phyloP scores from a whole-genome alignment of 2,113 vertebrate genomes.

The Clarias gariepinus region DNA sequence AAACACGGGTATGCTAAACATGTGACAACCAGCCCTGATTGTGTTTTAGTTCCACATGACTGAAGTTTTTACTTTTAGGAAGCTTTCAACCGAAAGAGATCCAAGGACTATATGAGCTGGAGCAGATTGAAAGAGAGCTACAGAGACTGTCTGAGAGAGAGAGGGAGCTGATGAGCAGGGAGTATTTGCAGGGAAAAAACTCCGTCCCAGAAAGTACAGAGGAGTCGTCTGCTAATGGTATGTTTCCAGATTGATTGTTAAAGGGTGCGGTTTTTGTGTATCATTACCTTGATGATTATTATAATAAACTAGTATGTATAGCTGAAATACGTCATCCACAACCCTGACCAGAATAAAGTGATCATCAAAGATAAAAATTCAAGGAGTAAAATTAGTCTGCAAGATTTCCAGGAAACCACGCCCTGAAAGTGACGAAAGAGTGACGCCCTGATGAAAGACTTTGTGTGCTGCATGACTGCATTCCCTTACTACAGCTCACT shows the following conservation, averaged over 20 bases:
- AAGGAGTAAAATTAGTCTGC: neutral
- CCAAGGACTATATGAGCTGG: constrained; percentile 29
- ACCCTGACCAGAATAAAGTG: neutral
- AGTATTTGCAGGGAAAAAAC: neutral
- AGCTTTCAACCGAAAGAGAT: neutral
- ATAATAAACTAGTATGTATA: neutral
- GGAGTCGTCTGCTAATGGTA: constrained; percentile 20
- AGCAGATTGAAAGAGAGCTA: constrained; percentile 55
- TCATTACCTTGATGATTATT: neutral
- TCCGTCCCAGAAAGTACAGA: neutral
- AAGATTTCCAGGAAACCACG: neutral
- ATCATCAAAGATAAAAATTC: neutral
- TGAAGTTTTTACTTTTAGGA: neutral
- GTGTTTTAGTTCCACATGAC: constrained; percentile 10
- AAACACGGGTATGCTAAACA: neutral
- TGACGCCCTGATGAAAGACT: neutral
- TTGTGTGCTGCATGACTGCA: neutral
- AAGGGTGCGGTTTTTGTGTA: neutral
- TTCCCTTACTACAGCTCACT: neutral
- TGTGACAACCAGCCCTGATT: neutral
- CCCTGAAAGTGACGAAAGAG: neutral
- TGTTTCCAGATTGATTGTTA: neutral
- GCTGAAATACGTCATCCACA: neutral
- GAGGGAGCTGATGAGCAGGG: constrained; percentile 37
- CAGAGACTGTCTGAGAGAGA: constrained; percentile 4